phyloP scores from a whole-genome alignment of 1,140 invertebrate species.

The Sesamia nonagrioides region DNA sequence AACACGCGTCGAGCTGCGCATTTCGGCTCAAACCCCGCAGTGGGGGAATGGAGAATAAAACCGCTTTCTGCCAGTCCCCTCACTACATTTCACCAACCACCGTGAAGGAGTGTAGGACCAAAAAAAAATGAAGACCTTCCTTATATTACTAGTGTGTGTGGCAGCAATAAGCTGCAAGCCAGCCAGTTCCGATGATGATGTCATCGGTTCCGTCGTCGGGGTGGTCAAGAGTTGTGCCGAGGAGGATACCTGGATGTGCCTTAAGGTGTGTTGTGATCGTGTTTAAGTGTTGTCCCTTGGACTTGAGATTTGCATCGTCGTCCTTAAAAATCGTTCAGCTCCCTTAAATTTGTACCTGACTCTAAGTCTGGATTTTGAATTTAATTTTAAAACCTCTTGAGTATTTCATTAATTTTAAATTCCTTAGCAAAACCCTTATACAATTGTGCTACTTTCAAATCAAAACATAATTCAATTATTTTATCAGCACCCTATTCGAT shows the following conservation, averaged over 20 bases:
- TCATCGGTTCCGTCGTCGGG: conserved; percentile 89
- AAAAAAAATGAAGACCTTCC: conserved; percentile 88
- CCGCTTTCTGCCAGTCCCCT: conserved; percentile 62
- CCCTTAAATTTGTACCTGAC: background rate
- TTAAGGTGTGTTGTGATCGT: conserved; percentile 89
- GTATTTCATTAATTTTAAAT: background rate
- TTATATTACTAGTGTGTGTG: conserved; percentile 86
- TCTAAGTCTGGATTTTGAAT: background rate
- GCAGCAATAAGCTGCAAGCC: conserved; percentile 87
- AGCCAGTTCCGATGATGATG: conserved; percentile 83
- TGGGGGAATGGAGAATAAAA: conserved; percentile 79
- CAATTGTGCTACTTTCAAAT: conserved; percentile 12
- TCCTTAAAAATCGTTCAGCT: background rate
- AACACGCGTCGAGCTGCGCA: conserved; percentile 57
- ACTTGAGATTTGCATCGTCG: background rate
- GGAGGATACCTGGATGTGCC: conserved; percentile 91
- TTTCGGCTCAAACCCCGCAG: conserved; percentile 64
- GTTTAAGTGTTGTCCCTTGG: conserved; percentile 29
- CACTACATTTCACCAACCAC: conserved; percentile 74
- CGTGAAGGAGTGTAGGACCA: conserved; percentile 61
- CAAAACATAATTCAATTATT: background rate
- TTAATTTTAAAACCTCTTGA: background rate
- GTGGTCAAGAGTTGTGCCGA: conserved; percentile 91
- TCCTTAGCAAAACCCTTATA: background rate
- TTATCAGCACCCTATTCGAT: no score